phyloP scores from a whole-genome alignment of 1,140 invertebrate species.

The Pseudomyrmex pallidus region DNA sequence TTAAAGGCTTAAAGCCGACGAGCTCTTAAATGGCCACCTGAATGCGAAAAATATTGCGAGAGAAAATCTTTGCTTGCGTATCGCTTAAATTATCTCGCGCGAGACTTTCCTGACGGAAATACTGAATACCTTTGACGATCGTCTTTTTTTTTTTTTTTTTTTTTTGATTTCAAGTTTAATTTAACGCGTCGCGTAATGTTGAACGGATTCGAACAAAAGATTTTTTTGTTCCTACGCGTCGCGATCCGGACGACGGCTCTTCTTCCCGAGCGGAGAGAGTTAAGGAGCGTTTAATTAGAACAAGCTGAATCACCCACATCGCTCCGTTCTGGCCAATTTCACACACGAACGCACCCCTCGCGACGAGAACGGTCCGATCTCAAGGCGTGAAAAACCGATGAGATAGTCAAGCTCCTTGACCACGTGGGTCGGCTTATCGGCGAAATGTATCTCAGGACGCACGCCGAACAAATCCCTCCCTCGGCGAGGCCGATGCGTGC shows the following conservation, averaged over 20 bases:
- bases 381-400: slow-evolving; percentile 74
- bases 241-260: slow-evolving; percentile 21
- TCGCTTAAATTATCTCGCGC: neutral
- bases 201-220: neutral
- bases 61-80: neutral
- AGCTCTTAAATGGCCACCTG: slow-evolving; percentile 74
- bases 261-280: slow-evolving; percentile 70
- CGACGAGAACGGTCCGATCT: slow-evolving; percentile 56
- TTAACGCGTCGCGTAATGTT: neutral
- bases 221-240: neutral
- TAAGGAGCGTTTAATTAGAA: slow-evolving; percentile 78
- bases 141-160: too few species aligned
- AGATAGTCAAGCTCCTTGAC: slow-evolving; percentile 79
- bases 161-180: neutral
- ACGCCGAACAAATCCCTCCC: slow-evolving; percentile 41
- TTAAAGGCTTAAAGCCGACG: slow-evolving; percentile 84
- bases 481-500: slow-evolving; percentile 28
- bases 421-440: slow-evolving; percentile 67
- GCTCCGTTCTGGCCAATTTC: slow-evolving; percentile 53
- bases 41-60: neutral
- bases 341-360: slow-evolving; percentile 51
- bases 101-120: neutral
- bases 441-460: slow-evolving; percentile 65
- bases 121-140: too few species aligned
- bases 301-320: slow-evolving; percentile 24